phyloP scores from a whole-genome alignment of 2,113 vertebrate genomes.

The Bos taurus region DNA sequence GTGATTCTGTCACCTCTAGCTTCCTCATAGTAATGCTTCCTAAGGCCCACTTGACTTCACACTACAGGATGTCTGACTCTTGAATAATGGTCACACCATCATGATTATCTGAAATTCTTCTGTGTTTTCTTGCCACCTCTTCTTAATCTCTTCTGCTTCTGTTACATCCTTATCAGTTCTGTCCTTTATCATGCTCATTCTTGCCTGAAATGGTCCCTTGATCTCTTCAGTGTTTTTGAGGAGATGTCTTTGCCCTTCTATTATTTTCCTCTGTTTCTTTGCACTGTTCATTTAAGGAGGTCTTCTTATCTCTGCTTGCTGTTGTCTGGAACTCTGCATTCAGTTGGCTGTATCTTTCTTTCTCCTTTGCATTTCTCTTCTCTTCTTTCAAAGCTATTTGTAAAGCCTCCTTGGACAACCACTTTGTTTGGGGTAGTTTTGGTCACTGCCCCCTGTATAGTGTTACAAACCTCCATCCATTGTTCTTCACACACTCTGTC shows the following conservation, averaged over 20 bases:
- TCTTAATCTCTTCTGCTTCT: background rate
- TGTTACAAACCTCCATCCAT: background rate
- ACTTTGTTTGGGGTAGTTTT: background rate
- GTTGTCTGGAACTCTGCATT: background rate
- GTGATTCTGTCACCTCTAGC: background rate
- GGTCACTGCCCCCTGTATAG: background rate
- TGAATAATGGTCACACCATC: background rate
- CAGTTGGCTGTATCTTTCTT: background rate
- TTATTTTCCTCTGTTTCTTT: background rate
- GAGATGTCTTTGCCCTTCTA: background rate
- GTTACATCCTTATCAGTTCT: background rate
- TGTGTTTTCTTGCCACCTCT: background rate
- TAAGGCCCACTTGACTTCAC: background rate
- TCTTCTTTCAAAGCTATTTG: background rate
- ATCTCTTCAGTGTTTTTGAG: background rate
- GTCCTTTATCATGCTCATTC: background rate
- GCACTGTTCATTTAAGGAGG: background rate
- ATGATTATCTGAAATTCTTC: background rate
- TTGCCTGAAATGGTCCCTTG: background rate
- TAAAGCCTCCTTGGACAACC: background rate
- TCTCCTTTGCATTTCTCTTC: background rate
- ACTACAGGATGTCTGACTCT: background rate
- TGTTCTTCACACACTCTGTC: background rate
- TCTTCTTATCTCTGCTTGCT: background rate
- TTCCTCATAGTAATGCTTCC: background rate